phyloP scores from a whole-genome alignment of 2,797 vertebrate species.

The Aulostomus chinensis region DNA sequence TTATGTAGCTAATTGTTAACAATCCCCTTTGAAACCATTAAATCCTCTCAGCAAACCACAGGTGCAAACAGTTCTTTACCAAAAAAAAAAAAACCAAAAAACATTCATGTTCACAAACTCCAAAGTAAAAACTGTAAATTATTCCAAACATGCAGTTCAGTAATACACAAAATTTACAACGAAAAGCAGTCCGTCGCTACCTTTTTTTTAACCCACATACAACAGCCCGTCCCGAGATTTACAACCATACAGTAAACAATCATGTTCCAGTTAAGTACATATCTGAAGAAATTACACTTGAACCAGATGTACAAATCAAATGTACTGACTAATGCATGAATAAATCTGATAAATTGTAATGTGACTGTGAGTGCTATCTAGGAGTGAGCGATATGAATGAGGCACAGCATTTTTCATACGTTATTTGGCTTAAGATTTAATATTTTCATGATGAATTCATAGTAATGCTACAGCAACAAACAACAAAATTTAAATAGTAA shows the following conservation, averaged over 20 bases:
- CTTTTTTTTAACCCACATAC: no score
- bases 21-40: no score
- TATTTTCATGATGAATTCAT: conserved; percentile 3
- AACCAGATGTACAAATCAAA: no score
- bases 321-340: conserved; percentile 3
- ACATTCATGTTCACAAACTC: conserved; percentile 29
- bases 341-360: conserved; percentile 18
- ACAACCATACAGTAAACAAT: conserved; percentile 14
- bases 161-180: conserved; percentile 11
- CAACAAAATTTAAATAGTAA: conserved; percentile 7
- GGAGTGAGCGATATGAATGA: conserved; percentile 5
- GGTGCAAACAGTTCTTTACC: no score
- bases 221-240: conserved; percentile 13
- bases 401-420: neutral
- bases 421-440: neutral
- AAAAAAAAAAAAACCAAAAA: no score
- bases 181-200: no score
- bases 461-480: neutral
- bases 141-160: conserved; percentile 51
- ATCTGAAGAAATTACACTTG: no score
- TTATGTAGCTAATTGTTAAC: no score
- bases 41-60: no score
- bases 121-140: conserved; percentile 7
- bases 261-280: no score
- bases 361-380: conserved; percentile 2